These are phyloP conservation scores for Philereme vetulata DNA, from an alignment of 2,888 invertebrate species.

Conservation along the genomic window DNA sequence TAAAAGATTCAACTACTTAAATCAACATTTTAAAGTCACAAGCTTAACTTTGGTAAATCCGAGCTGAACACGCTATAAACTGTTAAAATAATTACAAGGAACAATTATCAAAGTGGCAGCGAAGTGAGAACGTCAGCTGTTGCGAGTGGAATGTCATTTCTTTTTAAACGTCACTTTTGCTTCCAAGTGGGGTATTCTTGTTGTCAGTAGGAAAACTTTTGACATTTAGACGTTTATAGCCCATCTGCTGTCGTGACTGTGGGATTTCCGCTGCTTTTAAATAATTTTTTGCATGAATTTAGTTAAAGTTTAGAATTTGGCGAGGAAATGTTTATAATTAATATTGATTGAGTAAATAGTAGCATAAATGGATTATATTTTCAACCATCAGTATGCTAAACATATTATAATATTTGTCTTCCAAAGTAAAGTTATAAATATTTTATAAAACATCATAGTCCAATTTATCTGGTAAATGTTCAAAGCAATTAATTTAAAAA, in stretches of 20 bases:
- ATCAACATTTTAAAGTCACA: conserved; percentile 44
- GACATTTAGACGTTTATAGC: conserved; percentile 67
- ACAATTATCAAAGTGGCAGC: conserved; percentile 62
- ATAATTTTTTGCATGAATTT: conserved; percentile 29
- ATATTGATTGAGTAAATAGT: too few relatives aligned
- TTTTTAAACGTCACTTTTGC: conserved; percentile 51
- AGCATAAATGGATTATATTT: too few relatives aligned
- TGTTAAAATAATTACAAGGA: conserved; percentile 61
- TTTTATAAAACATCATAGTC: too few relatives aligned
- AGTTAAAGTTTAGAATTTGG: conserved; percentile 6
- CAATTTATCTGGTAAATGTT: too few relatives aligned
- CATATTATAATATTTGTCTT: too few relatives aligned
- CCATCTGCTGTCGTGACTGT: conserved; percentile 60
- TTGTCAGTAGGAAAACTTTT: conserved; percentile 62
- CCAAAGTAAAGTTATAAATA: too few relatives aligned
- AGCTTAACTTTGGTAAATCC: conserved; percentile 55
- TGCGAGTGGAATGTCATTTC: conserved; percentile 57
- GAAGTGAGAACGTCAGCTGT: conserved; percentile 59
- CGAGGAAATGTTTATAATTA: not conserved
- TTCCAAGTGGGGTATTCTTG: conserved; percentile 47
- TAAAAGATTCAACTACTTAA: conserved; percentile 13
- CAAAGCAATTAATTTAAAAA: too few relatives aligned
- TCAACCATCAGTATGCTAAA: too few relatives aligned
- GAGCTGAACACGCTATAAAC: conserved; percentile 57
- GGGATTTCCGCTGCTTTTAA: conserved; percentile 49